These are phyloP conservation scores for Drosophila pseudotakahashii DNA, from an alignment of 2,888 invertebrate species.

Conservation along the genomic window DNA sequence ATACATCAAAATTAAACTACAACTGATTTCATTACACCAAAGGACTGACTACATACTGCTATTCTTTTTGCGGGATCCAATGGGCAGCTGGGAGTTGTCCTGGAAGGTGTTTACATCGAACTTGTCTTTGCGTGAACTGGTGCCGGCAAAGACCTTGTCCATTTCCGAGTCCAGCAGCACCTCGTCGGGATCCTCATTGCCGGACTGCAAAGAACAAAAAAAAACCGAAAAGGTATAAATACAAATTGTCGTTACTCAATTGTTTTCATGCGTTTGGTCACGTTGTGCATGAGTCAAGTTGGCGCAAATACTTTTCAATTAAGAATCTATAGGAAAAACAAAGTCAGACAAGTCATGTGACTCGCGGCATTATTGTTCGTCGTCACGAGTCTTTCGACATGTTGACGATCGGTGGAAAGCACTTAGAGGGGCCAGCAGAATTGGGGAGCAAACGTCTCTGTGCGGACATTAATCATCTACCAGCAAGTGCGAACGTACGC, in stretches of 20 bases:
- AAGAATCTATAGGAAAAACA: conserved; percentile 66
- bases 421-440: neutral
- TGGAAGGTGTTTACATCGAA: conserved; percentile 87
- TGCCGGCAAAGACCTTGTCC: conserved; percentile 93
- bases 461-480: conserved; percentile 35
- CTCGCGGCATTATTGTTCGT: conserved; percentile 61
- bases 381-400: conserved; percentile 38
- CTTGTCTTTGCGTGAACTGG: conserved; percentile 85
- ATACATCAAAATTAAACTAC: no score
- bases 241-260: conserved; percentile 51
- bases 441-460: neutral
- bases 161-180: conserved; percentile 93
- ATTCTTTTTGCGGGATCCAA: conserved; percentile 82
- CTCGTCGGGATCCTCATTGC: conserved; percentile 87
- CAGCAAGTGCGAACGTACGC: conserved; percentile 32
- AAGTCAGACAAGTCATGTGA: conserved; percentile 63
- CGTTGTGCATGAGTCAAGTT: conserved; percentile 62
- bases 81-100: conserved; percentile 77
- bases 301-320: conserved; percentile 74
- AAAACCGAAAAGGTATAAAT: neutral
- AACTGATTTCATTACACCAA: no score
- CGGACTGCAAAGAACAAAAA: conserved; percentile 79
- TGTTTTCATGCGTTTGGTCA: conserved; percentile 54
- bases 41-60: conserved; percentile 50
- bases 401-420: conserved; percentile 18